A percentile compares a stretch with the other conserved stretches of the same genome.
Conservation (phyloP, 2,113 vertebrate species). For the Salminus brasiliensis region DNA sequence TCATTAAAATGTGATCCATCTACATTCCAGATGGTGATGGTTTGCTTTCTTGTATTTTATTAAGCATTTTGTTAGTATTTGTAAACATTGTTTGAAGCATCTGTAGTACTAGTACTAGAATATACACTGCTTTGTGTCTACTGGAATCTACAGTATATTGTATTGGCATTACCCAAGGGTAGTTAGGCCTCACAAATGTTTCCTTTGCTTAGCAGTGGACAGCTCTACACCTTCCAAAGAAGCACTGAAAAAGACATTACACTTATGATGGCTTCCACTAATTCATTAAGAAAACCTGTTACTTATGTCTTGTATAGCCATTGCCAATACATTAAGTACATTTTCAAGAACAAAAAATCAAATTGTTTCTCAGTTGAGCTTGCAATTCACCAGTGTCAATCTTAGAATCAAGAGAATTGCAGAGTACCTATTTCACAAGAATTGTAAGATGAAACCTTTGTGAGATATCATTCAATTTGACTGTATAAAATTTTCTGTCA, state of each 20-base stretch:
- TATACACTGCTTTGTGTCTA: conserved; percentile 45
- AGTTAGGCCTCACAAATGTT: too few species aligned
- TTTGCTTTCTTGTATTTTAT: conserved; percentile 28
- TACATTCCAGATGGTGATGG: neutral
- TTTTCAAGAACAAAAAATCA: neutral
- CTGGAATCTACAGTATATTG: conserved; percentile 34
- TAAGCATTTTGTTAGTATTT: conserved; percentile 43
- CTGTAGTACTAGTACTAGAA: conserved; percentile 46
- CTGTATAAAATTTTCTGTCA: neutral
- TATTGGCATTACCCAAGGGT: conserved; percentile 42
- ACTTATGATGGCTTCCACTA: neutral
- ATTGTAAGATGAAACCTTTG: too few species aligned
- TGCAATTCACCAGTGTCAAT: too few species aligned
- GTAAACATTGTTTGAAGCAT: conserved; percentile 51
- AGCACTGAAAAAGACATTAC: neutral
- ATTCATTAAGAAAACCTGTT: conserved; percentile 36
- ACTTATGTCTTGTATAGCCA: conserved; percentile 39
- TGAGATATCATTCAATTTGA: conserved; percentile 33
- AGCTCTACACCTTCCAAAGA: neutral
- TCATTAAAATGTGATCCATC: neutral
- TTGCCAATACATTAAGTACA: conserved; percentile 48
- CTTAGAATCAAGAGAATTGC: too few species aligned
- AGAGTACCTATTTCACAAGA: too few species aligned
- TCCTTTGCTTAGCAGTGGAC: too few species aligned
- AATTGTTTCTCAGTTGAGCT: too few species aligned